phyloP scores from a whole-genome alignment of 2,797 vertebrate species.

The Lacerta bilineata region DNA sequence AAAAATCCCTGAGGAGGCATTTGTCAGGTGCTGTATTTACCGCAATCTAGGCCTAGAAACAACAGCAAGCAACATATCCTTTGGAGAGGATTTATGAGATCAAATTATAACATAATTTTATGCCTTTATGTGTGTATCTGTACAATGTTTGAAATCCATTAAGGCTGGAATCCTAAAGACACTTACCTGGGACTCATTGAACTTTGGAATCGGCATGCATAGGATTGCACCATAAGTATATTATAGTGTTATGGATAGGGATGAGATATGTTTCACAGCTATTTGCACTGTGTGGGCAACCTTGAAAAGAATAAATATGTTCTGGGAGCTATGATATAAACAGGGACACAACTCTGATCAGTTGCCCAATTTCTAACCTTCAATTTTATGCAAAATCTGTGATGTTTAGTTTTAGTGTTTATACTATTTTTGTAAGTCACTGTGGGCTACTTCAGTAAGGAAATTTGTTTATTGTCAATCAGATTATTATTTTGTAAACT shows the following conservation, averaged over 20 bases:
- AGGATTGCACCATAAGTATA: background rate
- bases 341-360: background rate
- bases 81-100: background rate
- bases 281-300: background rate
- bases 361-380: background rate
- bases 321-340: background rate
- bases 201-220: background rate
- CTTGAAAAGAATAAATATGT: background rate
- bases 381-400: background rate
- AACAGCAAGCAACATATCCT: accelerated
- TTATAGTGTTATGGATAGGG: background rate
- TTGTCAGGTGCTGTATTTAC: background rate
- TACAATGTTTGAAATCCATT: background rate
- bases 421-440: no score
- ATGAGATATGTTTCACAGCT: background rate
- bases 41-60: accelerated
- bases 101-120: background rate
- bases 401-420: no score
- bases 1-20: background rate
- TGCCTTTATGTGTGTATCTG: background rate
- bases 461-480: background rate
- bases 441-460: no score
- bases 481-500: background rate
- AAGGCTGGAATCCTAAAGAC: background rate
- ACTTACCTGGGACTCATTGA: background rate